phyloP scores from a whole-genome alignment of 2,113 vertebrate genomes.

The Heterocephalus glaber region DNA sequence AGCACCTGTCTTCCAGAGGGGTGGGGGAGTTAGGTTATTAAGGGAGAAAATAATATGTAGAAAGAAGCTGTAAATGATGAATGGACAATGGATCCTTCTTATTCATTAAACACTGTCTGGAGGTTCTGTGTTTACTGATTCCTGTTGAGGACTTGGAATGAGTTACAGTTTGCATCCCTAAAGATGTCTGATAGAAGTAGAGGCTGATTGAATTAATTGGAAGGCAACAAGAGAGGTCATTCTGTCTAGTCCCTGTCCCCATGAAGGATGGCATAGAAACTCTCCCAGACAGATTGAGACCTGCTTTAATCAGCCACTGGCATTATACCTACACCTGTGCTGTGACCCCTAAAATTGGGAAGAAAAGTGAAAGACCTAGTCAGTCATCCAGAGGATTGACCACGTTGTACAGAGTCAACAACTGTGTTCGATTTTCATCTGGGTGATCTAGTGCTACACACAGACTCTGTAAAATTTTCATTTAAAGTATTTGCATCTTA shows the following conservation, averaged over 20 bases:
- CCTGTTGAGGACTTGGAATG: constrained; percentile 11
- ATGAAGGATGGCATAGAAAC: constrained; percentile 75
- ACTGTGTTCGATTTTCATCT: constrained; percentile 2
- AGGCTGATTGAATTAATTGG: constrained; percentile 74
- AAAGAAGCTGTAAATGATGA: background rate
- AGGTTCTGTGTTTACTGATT: background rate
- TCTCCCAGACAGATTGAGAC: constrained; percentile 72
- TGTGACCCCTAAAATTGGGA: constrained; percentile 79
- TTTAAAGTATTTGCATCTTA: background rate
- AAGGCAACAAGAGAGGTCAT: constrained; percentile 71
- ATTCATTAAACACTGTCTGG: constrained; percentile 28
- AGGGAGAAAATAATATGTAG: constrained; percentile 33
- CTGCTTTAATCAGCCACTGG: constrained; percentile 77
- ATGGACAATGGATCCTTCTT: background rate
- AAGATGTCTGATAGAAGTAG: constrained; percentile 67
- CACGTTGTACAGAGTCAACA: background rate
- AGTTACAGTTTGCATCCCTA: background rate
- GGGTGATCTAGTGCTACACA: background rate
- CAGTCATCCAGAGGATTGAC: constrained; percentile 63
- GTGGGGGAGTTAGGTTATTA: background rate
- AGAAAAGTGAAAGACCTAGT: constrained; percentile 72
- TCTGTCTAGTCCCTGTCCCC: constrained; percentile 74
- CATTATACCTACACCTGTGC: constrained; percentile 61
- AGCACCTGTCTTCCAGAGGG: background rate
- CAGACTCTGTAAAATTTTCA: background rate